Conservation (phyloP, 2,797 vertebrate species). For the Poeciliopsis turneri region DNA sequence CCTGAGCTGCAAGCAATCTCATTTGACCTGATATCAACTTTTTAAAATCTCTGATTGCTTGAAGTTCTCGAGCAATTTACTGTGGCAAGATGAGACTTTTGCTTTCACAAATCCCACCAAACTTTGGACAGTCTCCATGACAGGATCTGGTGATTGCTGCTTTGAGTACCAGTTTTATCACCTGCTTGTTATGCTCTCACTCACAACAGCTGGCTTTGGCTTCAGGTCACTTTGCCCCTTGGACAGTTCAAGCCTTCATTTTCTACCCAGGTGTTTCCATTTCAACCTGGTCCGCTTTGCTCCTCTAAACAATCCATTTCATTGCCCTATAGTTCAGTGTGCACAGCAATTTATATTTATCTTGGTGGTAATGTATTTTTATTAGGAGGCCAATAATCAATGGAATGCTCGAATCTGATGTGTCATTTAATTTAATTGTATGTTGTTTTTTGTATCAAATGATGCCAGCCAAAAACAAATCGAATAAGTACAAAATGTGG, state of each 20-base stretch:
- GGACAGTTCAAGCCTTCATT: not conserved
- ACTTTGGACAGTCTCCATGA: not conserved
- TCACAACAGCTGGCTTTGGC: not conserved
- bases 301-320: not conserved
- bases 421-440: not conserved
- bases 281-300: not conserved
- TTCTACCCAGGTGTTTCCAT: not conserved
- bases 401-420: not conserved
- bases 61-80: not conserved
- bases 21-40: not conserved
- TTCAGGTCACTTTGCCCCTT: not conserved
- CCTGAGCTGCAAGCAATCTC: not conserved
- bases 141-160: not conserved
- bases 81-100: not conserved
- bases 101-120: not conserved
- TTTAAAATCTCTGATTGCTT: not conserved
- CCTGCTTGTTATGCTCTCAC: not conserved
- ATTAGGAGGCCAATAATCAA: not conserved
- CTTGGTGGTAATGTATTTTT: not conserved
- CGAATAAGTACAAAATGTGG: too few species aligned
- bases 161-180: too few species aligned
- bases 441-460: not conserved
- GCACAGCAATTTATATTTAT: not conserved
- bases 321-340: not conserved
- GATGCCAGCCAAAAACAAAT: not conserved